Evolutionary conservation across 2,888 invertebrate genomes (phyloP).

Genomic region (Athetis lepigone): DNA sequence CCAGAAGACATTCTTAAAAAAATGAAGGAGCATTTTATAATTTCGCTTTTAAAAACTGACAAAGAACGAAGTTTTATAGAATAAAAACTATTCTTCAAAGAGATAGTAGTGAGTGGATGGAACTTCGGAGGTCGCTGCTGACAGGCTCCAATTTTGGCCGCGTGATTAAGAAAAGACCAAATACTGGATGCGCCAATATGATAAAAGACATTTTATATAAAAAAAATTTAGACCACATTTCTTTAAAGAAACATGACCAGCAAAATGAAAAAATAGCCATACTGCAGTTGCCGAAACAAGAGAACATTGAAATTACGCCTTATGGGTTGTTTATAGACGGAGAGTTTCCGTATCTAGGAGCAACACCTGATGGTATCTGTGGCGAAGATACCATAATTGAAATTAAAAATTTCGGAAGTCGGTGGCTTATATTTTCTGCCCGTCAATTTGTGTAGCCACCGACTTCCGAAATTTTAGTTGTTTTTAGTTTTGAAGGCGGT

Average conservation of each 20-base stretch:
- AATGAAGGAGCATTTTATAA: too few relatives aligned
- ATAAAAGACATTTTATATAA: too few relatives aligned
- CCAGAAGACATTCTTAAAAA: too few relatives aligned
- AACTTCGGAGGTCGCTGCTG: not conserved
- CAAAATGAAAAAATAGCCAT: conserved; percentile 1
- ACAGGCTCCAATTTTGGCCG: not conserved
- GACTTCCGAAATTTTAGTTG: too few relatives aligned
- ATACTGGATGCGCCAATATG: conserved; percentile 6
- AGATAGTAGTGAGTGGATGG: not conserved
- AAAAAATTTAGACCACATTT: not conserved
- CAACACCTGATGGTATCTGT: conserved; percentile 3
- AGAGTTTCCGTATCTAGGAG: conserved; percentile 6
- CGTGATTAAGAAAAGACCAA: conserved; percentile 1
- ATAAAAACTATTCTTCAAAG: not conserved
- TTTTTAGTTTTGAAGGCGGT: too few relatives aligned
- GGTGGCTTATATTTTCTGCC: too few relatives aligned
- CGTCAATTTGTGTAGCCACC: too few relatives aligned
- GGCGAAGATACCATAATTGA: too few relatives aligned
- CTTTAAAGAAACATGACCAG: too few relatives aligned
- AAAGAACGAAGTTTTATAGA: too few relatives aligned
- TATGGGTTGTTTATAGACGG: conserved; percentile 6
- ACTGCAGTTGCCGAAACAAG: not conserved
- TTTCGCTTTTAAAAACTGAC: too few relatives aligned
- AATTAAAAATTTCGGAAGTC: too few relatives aligned
- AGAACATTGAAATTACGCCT: not conserved